These are phyloP conservation scores for Platichthys stellatus DNA, from an alignment of 2,113 vertebrate species.

Conservation along the genomic window DNA sequence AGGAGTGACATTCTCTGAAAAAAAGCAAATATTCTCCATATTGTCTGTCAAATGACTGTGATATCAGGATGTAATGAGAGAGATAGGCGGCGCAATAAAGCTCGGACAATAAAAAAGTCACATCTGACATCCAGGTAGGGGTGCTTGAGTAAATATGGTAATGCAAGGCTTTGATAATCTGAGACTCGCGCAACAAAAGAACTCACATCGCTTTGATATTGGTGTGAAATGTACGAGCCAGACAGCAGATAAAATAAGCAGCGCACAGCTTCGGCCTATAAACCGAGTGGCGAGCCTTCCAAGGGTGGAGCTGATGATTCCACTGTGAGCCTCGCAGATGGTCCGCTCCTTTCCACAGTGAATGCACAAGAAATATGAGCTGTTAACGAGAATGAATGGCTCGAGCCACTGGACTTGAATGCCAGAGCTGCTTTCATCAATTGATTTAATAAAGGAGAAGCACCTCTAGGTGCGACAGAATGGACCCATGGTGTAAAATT, in stretches of 20 bases:
- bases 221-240: constrained; percentile 12
- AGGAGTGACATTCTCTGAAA: constrained; percentile 47
- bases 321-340: constrained; percentile 56
- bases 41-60: constrained; percentile 57
- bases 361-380: constrained; percentile 55
- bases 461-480: constrained; percentile 37
- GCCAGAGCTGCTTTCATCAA: constrained; percentile 69
- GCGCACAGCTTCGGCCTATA: not conserved
- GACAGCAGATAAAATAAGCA: constrained; percentile 48
- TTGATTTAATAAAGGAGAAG: constrained; percentile 60
- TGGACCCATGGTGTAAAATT: constrained; percentile 22
- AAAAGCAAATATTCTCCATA: constrained; percentile 43
- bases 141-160: constrained; percentile 62
- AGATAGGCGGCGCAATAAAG: constrained; percentile 66
- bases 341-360: constrained; percentile 43
- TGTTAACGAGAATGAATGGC: constrained; percentile 76
- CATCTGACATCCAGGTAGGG: constrained; percentile 50
- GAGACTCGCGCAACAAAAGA: constrained; percentile 36
- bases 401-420: constrained; percentile 56
- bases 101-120: constrained; percentile 49
- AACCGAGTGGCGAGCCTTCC: constrained; percentile 38
- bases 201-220: constrained; percentile 35
- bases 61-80: constrained; percentile 63
- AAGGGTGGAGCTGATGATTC: constrained; percentile 54
- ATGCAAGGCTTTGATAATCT: constrained; percentile 48